These are phyloP conservation scores for Florisuga fusca DNA, from an alignment of 2,797 vertebrate species.

Conservation along the genomic window DNA sequence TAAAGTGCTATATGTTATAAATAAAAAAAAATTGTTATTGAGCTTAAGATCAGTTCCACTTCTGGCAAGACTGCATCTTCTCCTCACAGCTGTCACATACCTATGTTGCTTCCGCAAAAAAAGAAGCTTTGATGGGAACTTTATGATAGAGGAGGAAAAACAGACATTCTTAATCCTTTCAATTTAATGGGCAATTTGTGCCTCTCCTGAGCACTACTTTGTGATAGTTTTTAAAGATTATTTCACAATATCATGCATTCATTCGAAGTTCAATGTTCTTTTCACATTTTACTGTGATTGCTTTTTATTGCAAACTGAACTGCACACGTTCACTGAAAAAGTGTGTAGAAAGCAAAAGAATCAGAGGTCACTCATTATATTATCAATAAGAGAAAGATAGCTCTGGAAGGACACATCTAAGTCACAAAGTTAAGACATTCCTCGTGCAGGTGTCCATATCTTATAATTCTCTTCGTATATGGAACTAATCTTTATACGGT, in stretches of 20 bases:
- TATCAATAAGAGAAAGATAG: not conserved
- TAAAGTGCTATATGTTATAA: not conserved
- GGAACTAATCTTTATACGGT: not conserved
- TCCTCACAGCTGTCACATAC: not conserved
- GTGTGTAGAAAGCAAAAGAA: too few species aligned
- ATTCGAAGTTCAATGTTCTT: not conserved
- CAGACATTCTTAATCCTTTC: not conserved
- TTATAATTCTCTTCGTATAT: not conserved
- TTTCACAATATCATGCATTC: not conserved
- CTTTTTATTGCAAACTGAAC: constrained; percentile 4
- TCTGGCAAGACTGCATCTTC: not conserved
- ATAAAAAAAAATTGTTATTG: not conserved
- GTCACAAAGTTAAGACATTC: not conserved
- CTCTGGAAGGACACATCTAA: not conserved
- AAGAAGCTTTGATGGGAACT: not conserved
- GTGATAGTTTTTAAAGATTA: not conserved
- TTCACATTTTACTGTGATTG: not conserved
- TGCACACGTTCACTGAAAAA: not conserved
- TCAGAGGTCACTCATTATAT: not conserved
- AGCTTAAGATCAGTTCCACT: not conserved
- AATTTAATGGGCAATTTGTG: not conserved
- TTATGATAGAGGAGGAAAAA: not conserved
- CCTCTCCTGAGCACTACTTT: not conserved
- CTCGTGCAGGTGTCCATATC: not conserved
- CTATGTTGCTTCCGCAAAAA: not conserved